phyloP scores from a whole-genome alignment of 2,797 vertebrate genomes.

The Hemibagrus guttatus region DNA sequence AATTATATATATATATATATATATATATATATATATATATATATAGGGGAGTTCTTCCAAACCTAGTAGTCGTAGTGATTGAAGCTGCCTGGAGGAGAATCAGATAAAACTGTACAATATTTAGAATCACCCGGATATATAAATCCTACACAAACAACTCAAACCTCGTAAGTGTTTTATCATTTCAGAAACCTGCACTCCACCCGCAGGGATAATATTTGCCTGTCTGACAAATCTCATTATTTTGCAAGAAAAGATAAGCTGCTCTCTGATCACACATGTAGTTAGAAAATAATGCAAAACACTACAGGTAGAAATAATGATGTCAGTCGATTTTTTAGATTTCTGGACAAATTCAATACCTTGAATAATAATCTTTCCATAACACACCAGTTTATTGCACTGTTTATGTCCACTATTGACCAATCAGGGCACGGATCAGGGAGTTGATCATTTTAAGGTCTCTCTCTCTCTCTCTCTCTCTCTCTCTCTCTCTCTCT shows the following conservation, averaged over 20 bases:
- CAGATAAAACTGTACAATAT: background rate
- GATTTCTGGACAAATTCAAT: background rate
- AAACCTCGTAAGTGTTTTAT: background rate
- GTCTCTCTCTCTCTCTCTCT: too few relatives aligned
- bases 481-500: too few relatives aligned
- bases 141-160: background rate
- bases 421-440: too few relatives aligned
- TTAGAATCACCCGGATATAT: background rate
- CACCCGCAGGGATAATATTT: slow-evolving; percentile 1
- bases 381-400: background rate
- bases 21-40: too few relatives aligned
- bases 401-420: background rate
- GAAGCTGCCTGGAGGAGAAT: background rate
- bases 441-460: too few relatives aligned
- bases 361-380: background rate
- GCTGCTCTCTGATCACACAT: background rate
- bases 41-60: background rate
- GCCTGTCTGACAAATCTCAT: background rate
- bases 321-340: background rate
- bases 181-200: background rate
- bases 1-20: too few relatives aligned
- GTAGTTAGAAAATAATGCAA: background rate
- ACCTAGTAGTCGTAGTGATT: background rate
- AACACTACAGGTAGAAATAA: background rate
- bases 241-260: background rate